Conservation (phyloP, 2,888 invertebrate genomes). For the Eudemis profundana region DNA sequence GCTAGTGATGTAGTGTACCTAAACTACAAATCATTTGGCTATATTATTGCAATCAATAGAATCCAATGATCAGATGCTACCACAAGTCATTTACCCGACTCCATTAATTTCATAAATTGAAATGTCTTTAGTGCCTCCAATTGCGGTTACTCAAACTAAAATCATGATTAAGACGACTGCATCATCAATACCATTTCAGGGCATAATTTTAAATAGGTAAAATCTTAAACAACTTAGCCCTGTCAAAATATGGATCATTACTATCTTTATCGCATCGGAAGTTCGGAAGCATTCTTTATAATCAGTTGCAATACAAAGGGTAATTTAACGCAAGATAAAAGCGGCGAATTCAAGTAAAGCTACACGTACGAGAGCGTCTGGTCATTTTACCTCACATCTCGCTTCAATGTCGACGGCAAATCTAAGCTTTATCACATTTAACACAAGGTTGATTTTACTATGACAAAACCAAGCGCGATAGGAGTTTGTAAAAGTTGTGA, state of each 20-base stretch:
- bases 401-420: not conserved
- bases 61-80: too few species aligned
- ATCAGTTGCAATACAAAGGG: constrained; percentile 55
- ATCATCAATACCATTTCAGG: too few species aligned
- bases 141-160: too few species aligned
- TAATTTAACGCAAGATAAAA: constrained; percentile 68
- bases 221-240: not conserved
- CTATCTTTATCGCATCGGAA: not conserved
- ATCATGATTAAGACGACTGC: too few species aligned
- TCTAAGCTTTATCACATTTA: not conserved
- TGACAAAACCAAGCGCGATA: not conserved
- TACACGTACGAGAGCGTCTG: constrained; percentile 46
- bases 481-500: constrained; percentile 55
- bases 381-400: constrained; percentile 7
- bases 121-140: too few species aligned
- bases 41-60: not conserved
- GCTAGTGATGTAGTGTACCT: constrained; percentile 1
- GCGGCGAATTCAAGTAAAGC: constrained; percentile 49
- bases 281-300: constrained; percentile 27
- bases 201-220: not conserved
- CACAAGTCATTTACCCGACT: too few species aligned
- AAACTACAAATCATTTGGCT: not conserved
- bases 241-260: constrained; percentile 14
- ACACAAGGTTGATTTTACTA: not conserved
- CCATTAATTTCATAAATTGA: too few species aligned